Base-by-base conservation (phyloP, 2,113 vertebrate species). In the Phylloscopus trochilus region DNA sequence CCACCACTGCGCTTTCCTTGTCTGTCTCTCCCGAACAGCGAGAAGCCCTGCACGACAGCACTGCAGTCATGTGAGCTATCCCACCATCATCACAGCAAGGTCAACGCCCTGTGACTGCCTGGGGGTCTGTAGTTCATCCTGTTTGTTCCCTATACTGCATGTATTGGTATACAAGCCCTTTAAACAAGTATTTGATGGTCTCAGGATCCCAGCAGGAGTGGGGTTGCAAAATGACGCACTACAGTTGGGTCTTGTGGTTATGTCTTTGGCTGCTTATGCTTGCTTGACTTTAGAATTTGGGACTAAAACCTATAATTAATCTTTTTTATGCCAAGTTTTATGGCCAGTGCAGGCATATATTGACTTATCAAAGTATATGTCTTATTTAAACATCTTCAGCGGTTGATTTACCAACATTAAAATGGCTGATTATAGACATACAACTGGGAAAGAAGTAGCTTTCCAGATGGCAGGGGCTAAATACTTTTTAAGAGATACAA, bases 151-250 rank as follows among this genome's bases (percentile, higher is more conserved):
- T 56, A n/a, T 17, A 14, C 27, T 30, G 15, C 23, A 30, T 20
- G 28, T 49, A 28, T 2, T 55, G 20, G 20, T 55, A 56, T n/a
- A 41, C n/a, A 79, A 24, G 13, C n/a, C 47, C 49, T 41, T 63
- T 8, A 41, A 4, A 26, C 24, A 49, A 49, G 30, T 22, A 26
- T 30, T 63, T 41, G 16, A 27, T 26, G 7, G 20, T n/a, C 41
- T 69, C 37, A 60, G 21, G n/a, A 44, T 44, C 27, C 41, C 37
- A 68, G 46, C 3, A 1, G 23, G 22, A 8, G 10, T 16, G 13
- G 17, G 20, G 28, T 4, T 64, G 49, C 0, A 2, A 79, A 87
- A 70, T 6, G 9, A 79, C 0, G 0, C 0, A 2, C 30, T 43
- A 56, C 31, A 35, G 20, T 49, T 41, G 18, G 43, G 24, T 49